phyloP scores from a whole-genome alignment of 2,797 vertebrate genomes.

The Tympanoctomys barrerae region DNA sequence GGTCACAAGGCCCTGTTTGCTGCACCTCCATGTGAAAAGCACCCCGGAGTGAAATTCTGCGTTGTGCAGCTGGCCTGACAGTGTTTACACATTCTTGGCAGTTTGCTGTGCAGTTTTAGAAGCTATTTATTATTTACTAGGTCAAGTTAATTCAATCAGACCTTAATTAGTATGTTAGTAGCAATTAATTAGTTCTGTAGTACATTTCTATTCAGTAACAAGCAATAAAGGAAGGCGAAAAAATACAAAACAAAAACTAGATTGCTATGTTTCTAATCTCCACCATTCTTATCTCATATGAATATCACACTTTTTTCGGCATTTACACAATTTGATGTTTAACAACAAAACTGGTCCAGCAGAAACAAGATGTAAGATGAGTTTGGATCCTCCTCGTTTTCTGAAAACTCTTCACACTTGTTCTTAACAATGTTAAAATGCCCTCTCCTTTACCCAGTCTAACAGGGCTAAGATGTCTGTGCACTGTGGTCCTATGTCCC shows the following conservation, averaged over 20 bases:
- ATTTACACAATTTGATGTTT: background rate
- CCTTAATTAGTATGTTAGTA: background rate
- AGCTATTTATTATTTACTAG: slow-evolving; percentile 54
- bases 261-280: background rate
- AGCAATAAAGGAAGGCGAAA: background rate
- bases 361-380: background rate
- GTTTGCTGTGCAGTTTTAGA: slow-evolving; percentile 4
- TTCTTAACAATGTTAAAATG: background rate
- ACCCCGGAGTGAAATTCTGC: background rate
- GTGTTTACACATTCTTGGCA: background rate
- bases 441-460: background rate
- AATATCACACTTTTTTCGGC: background rate
- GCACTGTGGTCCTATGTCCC: background rate
- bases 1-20: background rate
- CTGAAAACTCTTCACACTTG: background rate
- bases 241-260: background rate
- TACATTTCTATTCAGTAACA: background rate
- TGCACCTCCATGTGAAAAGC: background rate
- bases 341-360: background rate
- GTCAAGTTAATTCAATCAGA: slow-evolving; percentile 46
- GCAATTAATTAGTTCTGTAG: background rate
- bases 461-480: background rate
- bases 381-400: background rate
- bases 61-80: too few species aligned
- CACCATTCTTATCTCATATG: background rate